Evolutionary conservation across 2,797 vertebrate species (phyloP).

Genomic region (Zenarchopterus dispar): DNA sequence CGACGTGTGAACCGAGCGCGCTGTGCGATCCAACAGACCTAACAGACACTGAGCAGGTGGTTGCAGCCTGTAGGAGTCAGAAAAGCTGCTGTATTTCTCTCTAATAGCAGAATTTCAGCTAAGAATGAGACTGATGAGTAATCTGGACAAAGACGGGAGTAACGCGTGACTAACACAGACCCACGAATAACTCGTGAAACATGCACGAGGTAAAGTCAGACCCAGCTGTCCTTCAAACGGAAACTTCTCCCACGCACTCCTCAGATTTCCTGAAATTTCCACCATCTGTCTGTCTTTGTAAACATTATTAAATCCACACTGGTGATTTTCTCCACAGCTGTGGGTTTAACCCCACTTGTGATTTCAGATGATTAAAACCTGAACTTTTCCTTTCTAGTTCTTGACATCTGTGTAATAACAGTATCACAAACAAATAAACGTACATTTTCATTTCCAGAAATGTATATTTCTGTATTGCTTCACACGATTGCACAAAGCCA

Average conservation of each 20-base stretch:
- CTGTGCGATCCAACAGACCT: conserved; percentile 24
- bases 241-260: no score
- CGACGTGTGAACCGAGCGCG: conserved; percentile 35
- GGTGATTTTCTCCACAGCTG: no score
- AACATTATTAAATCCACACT: no score
- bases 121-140: neutral
- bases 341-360: no score
- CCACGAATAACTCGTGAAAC: no score
- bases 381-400: neutral
- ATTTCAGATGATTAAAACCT: neutral
- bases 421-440: conserved; percentile 18
- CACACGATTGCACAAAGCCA: no score
- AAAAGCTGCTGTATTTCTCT: conserved; percentile 9
- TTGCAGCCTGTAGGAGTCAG: conserved; percentile 9
- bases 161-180: neutral
- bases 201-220: no score
- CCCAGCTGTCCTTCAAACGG: no score
- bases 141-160: no score
- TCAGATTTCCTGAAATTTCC: no score
- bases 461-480: no score
- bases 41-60: conserved; percentile 20
- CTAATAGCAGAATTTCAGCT: neutral
- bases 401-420: neutral
- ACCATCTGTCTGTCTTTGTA: no score
- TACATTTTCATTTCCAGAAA: conserved; percentile 8